Base-by-base conservation (phyloP, 1,140 invertebrate species). In the Achroia grisella region DNA sequence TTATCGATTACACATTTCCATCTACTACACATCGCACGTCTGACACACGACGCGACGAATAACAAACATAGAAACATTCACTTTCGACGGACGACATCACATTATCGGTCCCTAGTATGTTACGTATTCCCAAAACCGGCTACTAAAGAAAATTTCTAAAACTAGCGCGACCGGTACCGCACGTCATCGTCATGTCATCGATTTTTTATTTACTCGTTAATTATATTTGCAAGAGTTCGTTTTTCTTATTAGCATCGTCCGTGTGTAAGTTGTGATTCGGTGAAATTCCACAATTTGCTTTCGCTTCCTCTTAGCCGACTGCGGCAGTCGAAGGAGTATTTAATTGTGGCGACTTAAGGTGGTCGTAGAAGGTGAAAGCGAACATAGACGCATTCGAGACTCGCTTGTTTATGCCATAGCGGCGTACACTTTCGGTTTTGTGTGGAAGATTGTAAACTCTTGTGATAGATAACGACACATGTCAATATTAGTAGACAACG, bases 61-160 rank as follows among this genome's bases (percentile, higher is more conserved):
- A 71, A 74, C 71, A 83, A 83, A 71, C 71, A 73, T 65, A 67
- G 64, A 67, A 76, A 76, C 71, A 58, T 77, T 83, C 79, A 72
- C 79, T 83, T 83, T 83, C 76, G 56, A 57, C 56, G 52, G 45
- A 60, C 61, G 56, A 53, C 62, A 72, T 64, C 54, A 61, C 60
- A 67, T 69, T 67, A 62, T 56, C 35, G 53, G 62, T 57, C 58
- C 54, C 42, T 52, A n/a, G 36, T 49, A 15, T 51, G 50, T 48
- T 54, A 48, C 36, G 46, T 53, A 44, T 44, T 35, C 49, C 44
- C 32, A 36, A 45, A 62, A 63, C 56, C 34, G 39, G 51, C 52
- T 59, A 43, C 43, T 42, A 45, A 37, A 47, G 52, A 52, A 44
- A 49, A 30, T 13, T 56, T 32, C 47, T 50, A 61, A 50, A 56